Base-by-base conservation (phyloP, 2,113 vertebrate genomes). In the Prolemur simus region DNA sequence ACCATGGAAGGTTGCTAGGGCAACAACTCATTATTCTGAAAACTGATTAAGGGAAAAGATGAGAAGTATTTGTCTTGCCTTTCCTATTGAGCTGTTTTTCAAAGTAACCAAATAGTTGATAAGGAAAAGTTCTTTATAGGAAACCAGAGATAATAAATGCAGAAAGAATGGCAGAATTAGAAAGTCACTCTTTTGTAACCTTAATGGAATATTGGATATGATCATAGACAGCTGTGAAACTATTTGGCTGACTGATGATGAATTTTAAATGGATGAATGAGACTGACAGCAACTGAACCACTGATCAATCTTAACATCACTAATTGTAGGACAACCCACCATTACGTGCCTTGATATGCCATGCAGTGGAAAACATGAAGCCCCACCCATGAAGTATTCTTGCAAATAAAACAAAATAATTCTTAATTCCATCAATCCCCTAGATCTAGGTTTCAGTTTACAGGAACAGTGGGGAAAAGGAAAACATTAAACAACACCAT, bases 1-100 rank as follows among this genome's bases (percentile, higher is more conserved):
- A 85, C 23, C 27, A 45, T 80, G 84, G 49, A 95, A 93, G 11
- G 56, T 88, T 96, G 56, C 56, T 74, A 87, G 82, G 27, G n/a
- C 8, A 93, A 84, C 42, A 11, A 34, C 17, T 95, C 63, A 81
- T 96, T 95, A 91, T 88, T 71, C 49, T 85, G 21, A 88, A 91
- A 96, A 95, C 77, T 52, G 49, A 76, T 80, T 69, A 81, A 91
- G 56, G 42, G 76, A 76, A 94, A 83, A 68, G 29, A 73, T 73
- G 20, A 93, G 20, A 93, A 66, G 42, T 85, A 58, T 56, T 76
- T 77, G 3, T 76, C 56, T 91, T 92, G 25, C 10, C 29, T 96
- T 93, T 91, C 2, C 23, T 64, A 73, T n/a, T 84, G 37, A 82
- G 13, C 63, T 88, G 17, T 71, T 89, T 91, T 81, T 91, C 66